Conservation (phyloP, 2,888 invertebrate genomes). For the Volucella bombylans region DNA sequence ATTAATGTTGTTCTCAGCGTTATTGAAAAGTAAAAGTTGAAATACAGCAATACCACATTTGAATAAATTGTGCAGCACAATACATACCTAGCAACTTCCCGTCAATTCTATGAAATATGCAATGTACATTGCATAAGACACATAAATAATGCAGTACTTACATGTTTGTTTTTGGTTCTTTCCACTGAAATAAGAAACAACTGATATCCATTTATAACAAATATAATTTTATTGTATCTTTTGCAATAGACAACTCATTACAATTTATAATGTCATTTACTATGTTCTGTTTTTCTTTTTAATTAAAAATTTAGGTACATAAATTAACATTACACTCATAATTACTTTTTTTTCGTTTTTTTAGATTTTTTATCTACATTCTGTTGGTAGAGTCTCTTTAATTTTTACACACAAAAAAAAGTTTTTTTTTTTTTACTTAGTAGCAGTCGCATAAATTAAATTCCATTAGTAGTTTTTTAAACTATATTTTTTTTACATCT, state of each 20-base stretch:
- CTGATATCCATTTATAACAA: conserved; percentile 57
- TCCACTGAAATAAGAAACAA: neutral
- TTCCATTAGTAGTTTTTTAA: conserved; percentile 40
- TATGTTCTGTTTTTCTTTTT: conserved; percentile 19
- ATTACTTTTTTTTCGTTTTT: conserved; percentile 23
- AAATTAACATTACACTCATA: conserved; percentile 66
- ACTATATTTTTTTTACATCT: neutral
- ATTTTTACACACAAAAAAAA: conserved; percentile 26
- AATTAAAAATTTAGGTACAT: conserved; percentile 64
- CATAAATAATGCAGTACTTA: neutral
- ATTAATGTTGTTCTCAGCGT: too few relatives aligned
- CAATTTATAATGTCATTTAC: conserved; percentile 46
- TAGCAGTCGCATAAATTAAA: conserved; percentile 59
- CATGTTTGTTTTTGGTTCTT: neutral
- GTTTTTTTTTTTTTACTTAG: conserved; percentile 29
- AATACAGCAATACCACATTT: too few relatives aligned
- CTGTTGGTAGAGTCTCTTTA: neutral
- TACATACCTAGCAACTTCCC: too few relatives aligned
- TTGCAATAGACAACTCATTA: conserved; percentile 54
- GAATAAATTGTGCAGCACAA: too few relatives aligned
- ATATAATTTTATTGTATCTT: conserved; percentile 63
- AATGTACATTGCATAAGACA: too few relatives aligned
- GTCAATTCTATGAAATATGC: too few relatives aligned
- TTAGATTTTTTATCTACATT: neutral
- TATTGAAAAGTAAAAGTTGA: too few relatives aligned